Evolutionary conservation across 2,797 vertebrate species (phyloP), one percentile per base, ranked within the genome.

Genomic region (Dryobates pubescens): DNA sequence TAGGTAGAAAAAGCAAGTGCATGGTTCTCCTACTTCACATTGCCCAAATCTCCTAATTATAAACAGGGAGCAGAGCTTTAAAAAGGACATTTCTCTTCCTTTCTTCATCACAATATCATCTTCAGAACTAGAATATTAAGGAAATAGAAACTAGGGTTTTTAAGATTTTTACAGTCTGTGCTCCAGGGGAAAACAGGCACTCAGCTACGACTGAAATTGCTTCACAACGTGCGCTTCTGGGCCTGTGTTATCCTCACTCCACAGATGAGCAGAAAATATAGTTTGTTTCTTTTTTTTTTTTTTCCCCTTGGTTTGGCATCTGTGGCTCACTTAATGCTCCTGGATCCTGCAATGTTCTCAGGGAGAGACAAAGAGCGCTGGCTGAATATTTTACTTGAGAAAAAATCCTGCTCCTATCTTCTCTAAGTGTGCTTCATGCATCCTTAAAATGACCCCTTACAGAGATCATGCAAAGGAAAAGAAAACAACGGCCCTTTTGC

Each of bases 141-240:
- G 95, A 95, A 93, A 95, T 74, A 97, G 90, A 95, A 97, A 97
- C 73, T 29, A 6, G 89, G 92, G 92, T 94, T 97, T 97, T 97
- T 95, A 95, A 96, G 96, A 87, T 95, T 97, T 97, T 97, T 97
- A 95, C 90, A 95, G 94, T 86, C 96, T 96, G 93, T 23, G 92
- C 97, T 97, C 97, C 95, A 96, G 97, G 97, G 97, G 97, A 95
- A 97, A 97, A 89, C 94, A 97, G 97, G 94, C 96, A 96, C 97
- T 97, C 97, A 95, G 95, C 96, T 96, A 96, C 88, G 58, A 95
- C 97, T 97, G 96, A 97, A 97, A 98, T 97, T 97, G 97, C 97
- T 97, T 98, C 96, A 94, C 96, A 97, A 95, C 1, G 79, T 45
- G 88, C 9, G 96, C 96, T 92, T 93, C 94, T 96, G 97, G 97